Evolutionary conservation across 2,888 invertebrate species (phyloP).

Genomic region (Ariolimax columbianus): DNA sequence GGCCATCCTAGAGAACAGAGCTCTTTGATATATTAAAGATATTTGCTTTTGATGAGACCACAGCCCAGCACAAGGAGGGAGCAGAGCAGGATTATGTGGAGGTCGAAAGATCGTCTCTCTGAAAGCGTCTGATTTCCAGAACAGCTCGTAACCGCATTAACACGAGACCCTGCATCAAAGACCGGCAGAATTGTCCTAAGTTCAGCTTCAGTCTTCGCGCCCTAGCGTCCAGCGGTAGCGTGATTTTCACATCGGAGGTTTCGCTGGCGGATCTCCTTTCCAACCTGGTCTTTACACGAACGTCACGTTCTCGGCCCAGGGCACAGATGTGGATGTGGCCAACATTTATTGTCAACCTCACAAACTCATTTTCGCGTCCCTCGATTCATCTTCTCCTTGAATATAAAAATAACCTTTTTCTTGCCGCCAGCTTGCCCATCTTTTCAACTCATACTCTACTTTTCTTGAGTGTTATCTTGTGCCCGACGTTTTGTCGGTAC

Average conservation of each 20-base stretch:
- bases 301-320: conserved; percentile 23
- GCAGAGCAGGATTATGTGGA: neutral
- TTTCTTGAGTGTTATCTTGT: neutral
- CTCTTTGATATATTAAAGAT: neutral
- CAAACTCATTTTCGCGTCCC: conserved; percentile 34
- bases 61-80: neutral
- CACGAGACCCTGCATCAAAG: neutral
- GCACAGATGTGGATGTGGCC: neutral
- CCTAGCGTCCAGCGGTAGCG: neutral
- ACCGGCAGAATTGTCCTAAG: neutral
- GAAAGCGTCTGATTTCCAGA: conserved; percentile 4
- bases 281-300: conserved; percentile 11
- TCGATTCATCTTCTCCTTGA: neutral
- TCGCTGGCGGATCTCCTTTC: conserved; percentile 1
- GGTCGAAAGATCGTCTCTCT: neutral
- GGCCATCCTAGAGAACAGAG: neutral
- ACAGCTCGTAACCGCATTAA: conserved; percentile 28
- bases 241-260: neutral
- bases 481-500: too few species aligned
- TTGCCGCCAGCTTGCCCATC: neutral
- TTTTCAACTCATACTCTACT: neutral
- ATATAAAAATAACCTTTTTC: neutral
- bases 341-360: conserved; percentile 28
- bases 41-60: neutral
- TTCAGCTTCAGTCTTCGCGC: neutral